Base-by-base conservation (phyloP, 2,888 invertebrate species). In the Neelides folsomi region DNA sequence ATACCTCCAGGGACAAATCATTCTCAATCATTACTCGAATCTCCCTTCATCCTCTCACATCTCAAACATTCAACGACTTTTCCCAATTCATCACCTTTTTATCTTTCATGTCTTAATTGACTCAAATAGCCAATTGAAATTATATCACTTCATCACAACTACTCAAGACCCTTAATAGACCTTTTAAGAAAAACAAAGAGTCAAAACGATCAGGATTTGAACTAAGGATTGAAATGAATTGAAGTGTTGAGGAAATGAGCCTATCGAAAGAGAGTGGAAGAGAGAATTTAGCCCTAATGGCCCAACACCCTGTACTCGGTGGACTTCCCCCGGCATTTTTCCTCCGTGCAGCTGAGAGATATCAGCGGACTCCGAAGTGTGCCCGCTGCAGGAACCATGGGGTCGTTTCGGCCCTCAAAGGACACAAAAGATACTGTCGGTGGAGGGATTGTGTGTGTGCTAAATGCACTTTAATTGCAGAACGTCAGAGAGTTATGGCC, bases 391-490 rank as follows among this genome's bases (percentile, higher is more conserved):
- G 95, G 55, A 95, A 97, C 76, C 95, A 97, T 76, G 95, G 95
- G 65, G 92, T 93, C 60, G 94, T 95, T 54, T 92, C 94, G 20
- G 89, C 89, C 6, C 76, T 92, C 51, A 95, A 95, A 74, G 92
- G 90, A 0, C 88, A 88, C 76, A 92, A 92, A 41, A 80, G 95
- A 12, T 95, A 94, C 74, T 97, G 95, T 71, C 79, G 93, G 55
- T 97, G 93, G 94, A 75, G 89, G 57, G 95, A 97, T 75, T 97
- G 97, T 75, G 86, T 88, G 62, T 97, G 93, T 73, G 92, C 94
- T 51, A 97, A 97, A 75, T 97, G 95, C 75, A 95, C 93, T 15
- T 79, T 97, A 60, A 97, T 97, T 63, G 95, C 95, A 1, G 95
- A 97, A 75, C 74, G 95, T 57, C 95, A 97, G 72, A 77, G 95